Evolutionary conservation across 2,888 invertebrate species (phyloP).

Genomic region (Panopea generosa): DNA sequence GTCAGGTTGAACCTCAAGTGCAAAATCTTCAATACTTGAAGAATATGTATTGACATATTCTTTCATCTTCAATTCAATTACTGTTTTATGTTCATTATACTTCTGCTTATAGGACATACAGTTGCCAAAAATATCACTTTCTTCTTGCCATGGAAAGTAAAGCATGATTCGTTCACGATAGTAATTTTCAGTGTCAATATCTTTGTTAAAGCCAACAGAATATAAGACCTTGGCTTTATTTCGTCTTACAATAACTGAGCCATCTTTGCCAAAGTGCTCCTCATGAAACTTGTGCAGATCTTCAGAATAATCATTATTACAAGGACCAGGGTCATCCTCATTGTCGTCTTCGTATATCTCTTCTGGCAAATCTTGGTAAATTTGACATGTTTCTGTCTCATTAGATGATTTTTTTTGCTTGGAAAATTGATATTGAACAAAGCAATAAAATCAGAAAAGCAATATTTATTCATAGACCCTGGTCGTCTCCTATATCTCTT

Average conservation of each 20-base stretch:
- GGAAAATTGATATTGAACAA: constrained; percentile 14
- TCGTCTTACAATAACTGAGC: constrained; percentile 27
- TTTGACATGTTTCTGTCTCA: too few relatives aligned
- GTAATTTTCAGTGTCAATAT: constrained; percentile 43
- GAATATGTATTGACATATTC: constrained; percentile 2
- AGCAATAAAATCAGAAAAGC: constrained; percentile 43
- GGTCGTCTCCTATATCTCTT: constrained; percentile 13
- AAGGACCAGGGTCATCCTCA: too few relatives aligned
- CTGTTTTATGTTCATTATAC: background rate
- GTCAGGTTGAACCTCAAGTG: constrained; percentile 2
- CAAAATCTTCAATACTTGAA: constrained; percentile 9
- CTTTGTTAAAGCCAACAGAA: constrained; percentile 11
- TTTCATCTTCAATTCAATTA: constrained; percentile 1
- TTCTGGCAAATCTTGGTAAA: too few relatives aligned
- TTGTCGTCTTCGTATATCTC: too few relatives aligned
- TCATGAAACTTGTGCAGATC: background rate
- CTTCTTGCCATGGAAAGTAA: constrained; percentile 68
- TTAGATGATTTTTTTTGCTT: too few relatives aligned
- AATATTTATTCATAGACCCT: constrained; percentile 19
- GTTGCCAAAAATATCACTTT: background rate
- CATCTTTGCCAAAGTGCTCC: constrained; percentile 17
- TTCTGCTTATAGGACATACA: background rate
- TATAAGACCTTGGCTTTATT: constrained; percentile 35
- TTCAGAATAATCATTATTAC: background rate
- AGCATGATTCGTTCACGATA: constrained; percentile 46